A percentile compares a stretch with the other conserved stretches of the same genome.
phyloP scores from a whole-genome alignment of 2,797 vertebrate genomes.

The Adrianichthys oophorus region DNA sequence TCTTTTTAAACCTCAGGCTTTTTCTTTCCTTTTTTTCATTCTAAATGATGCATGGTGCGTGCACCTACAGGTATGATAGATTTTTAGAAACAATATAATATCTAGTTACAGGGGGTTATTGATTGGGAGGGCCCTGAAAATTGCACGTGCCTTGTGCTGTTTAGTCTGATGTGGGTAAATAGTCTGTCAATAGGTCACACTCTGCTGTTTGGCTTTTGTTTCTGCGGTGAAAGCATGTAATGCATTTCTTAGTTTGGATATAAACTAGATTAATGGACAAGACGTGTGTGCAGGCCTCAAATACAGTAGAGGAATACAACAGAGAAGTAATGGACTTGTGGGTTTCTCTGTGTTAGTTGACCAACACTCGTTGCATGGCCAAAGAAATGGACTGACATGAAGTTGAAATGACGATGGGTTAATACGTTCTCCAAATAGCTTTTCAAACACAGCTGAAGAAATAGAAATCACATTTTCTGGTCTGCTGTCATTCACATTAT shows the following conservation, averaged over 20 bases:
- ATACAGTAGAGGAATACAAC: not conserved
- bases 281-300: not conserved
- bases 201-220: conserved; percentile 34
- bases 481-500: not conserved
- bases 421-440: no score
- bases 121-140: conserved; percentile 46
- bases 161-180: conserved; percentile 42
- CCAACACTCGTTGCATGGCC: no score
- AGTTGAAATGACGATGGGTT: no score
- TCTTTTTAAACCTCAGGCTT: conserved; percentile 51
- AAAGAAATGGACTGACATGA: no score
- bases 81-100: conserved; percentile 55
- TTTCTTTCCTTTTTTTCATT: conserved; percentile 32
- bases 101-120: conserved; percentile 52
- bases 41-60: conserved; percentile 42
- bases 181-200: conserved; percentile 46
- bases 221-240: conserved; percentile 22
- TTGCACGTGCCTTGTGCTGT: conserved; percentile 30
- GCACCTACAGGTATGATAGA: conserved; percentile 49
- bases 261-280: conserved; percentile 28
- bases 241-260: conserved; percentile 35
- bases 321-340: not conserved
- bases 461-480: no score
- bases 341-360: not conserved
- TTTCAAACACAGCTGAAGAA: no score